Conservation (phyloP, 2,797 vertebrate genomes). For the Typhlichthys eigenmanni region DNA sequence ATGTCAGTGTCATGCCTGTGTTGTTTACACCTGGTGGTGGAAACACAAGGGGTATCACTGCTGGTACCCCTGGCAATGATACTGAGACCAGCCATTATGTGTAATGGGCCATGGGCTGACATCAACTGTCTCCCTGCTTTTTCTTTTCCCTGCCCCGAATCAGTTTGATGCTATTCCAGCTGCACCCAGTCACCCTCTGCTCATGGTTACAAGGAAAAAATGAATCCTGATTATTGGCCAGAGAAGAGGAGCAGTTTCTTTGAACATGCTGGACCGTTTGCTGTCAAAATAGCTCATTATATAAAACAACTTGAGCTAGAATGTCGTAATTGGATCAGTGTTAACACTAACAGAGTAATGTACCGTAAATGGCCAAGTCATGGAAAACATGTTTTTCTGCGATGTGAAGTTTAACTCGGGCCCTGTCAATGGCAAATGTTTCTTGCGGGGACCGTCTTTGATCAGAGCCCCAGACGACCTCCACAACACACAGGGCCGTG, state of each 20-base stretch:
- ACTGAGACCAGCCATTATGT: conserved; percentile 37
- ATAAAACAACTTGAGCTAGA: conserved; percentile 47
- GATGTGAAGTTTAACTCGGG: background rate
- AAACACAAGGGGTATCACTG: no score
- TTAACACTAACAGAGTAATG: conserved; percentile 56
- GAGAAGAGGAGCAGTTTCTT: conserved; percentile 36
- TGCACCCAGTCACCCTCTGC: conserved; percentile 61
- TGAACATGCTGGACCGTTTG: conserved; percentile 51
- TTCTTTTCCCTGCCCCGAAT: conserved; percentile 46
- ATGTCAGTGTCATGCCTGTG: conserved; percentile 6
- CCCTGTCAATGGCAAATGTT: conserved; percentile 21
- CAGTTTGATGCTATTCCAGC: conserved; percentile 68
- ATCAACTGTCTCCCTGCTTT: conserved; percentile 50
- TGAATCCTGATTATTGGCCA: conserved; percentile 37
- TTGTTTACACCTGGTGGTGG: background rate
- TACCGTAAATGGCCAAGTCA: background rate
- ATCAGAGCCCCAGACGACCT: conserved; percentile 33
- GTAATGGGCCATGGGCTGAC: conserved; percentile 51
- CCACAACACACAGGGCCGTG: conserved; percentile 39
- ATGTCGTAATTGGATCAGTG: conserved; percentile 52
- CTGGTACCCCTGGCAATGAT: conserved; percentile 41
- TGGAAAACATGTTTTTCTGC: background rate
- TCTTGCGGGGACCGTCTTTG: conserved; percentile 25
- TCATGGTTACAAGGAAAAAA: conserved; percentile 34
- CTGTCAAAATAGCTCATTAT: conserved; percentile 56